phyloP scores from a whole-genome alignment of 2,113 vertebrate species.

The Malurus melanocephalus region DNA sequence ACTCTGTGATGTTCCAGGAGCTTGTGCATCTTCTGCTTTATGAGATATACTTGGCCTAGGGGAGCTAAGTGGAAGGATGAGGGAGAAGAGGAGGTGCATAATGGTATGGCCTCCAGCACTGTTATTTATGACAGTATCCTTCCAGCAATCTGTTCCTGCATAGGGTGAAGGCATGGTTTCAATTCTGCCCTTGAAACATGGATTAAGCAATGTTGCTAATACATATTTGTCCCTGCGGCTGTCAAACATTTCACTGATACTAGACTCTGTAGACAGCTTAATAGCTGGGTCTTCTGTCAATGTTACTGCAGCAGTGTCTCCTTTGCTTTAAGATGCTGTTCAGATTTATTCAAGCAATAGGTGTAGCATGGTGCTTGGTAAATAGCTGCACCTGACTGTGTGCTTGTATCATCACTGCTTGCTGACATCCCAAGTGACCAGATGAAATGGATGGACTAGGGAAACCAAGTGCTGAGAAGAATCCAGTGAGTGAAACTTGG shows the following conservation, averaged over 20 bases:
- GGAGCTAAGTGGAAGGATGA: slow-evolving; percentile 52
- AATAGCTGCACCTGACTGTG: slow-evolving; percentile 67
- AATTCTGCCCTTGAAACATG: slow-evolving; percentile 76
- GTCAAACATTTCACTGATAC: slow-evolving; percentile 78
- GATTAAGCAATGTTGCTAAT: slow-evolving; percentile 75
- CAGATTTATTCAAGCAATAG: slow-evolving; percentile 73
- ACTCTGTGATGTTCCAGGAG: slow-evolving; percentile 58
- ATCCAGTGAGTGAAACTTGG: slow-evolving; percentile 25
- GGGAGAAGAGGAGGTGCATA: slow-evolving; percentile 55
- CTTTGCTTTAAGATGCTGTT: slow-evolving; percentile 68
- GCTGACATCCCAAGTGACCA: slow-evolving; percentile 55
- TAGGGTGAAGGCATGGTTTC: slow-evolving; percentile 67
- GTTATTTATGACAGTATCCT: slow-evolving; percentile 70
- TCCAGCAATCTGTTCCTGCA: slow-evolving; percentile 59
- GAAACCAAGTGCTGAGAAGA: not conserved
- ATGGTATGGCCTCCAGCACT: slow-evolving; percentile 56
- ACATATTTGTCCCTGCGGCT: slow-evolving; percentile 73
- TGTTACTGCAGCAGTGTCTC: slow-evolving; percentile 65
- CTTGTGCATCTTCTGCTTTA: slow-evolving; percentile 61
- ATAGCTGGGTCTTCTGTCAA: slow-evolving; percentile 76
- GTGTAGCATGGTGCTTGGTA: slow-evolving; percentile 63
- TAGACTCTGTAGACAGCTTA: slow-evolving; percentile 76
- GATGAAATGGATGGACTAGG: slow-evolving; percentile 11
- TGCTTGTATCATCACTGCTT: slow-evolving; percentile 48
- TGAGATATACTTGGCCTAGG: slow-evolving; percentile 61